Conservation (phyloP, 1,140 invertebrate species). For the Apis dorsata region DNA sequence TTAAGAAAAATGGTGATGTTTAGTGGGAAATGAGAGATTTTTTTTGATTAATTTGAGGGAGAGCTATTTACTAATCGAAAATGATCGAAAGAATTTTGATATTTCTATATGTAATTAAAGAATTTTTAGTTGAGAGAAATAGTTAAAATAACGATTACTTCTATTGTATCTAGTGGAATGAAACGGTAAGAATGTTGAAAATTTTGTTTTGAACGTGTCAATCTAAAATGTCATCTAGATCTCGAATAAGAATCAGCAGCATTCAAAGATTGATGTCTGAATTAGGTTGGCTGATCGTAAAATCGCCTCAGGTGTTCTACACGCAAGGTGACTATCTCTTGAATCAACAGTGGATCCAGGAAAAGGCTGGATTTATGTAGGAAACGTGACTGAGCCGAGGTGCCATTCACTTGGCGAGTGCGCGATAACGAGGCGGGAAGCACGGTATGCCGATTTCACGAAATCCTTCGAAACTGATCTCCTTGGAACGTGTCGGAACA, state of each 20-base stretch:
- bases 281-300: background rate
- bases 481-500: constrained; percentile 65
- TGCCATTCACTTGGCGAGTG: constrained; percentile 54
- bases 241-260: background rate
- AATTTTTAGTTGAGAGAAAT: no score
- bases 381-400: constrained; percentile 65
- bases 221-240: background rate
- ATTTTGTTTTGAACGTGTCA: background rate
- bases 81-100: no score
- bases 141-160: no score
- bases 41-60: no score
- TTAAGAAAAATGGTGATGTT: no score
- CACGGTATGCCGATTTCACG: constrained; percentile 54
- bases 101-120: no score
- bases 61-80: no score
- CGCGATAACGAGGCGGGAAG: constrained; percentile 62
- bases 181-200: background rate
- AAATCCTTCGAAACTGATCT: constrained; percentile 70
- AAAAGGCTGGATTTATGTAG: constrained; percentile 58
- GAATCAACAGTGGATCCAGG: constrained; percentile 2
- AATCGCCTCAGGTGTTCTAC: background rate
- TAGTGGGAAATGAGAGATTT: no score
- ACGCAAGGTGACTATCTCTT: background rate
- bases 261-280: background rate
- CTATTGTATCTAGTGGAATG: background rate